These are phyloP conservation scores for Leptinotarsa undecemlineata DNA, from an alignment of 1,140 invertebrate genomes.

Conservation along the genomic window DNA sequence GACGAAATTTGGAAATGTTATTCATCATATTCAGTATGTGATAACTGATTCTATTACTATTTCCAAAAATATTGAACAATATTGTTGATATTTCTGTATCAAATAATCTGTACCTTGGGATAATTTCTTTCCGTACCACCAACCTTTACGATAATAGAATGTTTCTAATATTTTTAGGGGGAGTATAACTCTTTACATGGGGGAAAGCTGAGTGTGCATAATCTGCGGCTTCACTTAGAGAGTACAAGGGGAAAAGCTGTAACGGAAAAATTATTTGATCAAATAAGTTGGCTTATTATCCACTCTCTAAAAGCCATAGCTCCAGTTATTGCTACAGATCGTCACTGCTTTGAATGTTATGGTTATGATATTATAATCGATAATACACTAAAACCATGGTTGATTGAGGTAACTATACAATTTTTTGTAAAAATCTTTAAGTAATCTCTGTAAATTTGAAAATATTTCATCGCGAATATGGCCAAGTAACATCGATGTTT, in stretches of 20 bases:
- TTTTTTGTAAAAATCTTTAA: too few relatives aligned
- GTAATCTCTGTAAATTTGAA: too few relatives aligned
- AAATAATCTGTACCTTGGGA: too few relatives aligned
- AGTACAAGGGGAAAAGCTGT: conserved; percentile 87
- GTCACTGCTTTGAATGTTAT: conserved; percentile 83
- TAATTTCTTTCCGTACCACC: too few relatives aligned
- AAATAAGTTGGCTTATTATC: conserved; percentile 87
- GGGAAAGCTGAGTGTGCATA: conserved; percentile 92
- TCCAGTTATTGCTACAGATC: conserved; percentile 74
- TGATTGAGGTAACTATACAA: conserved; percentile 62
- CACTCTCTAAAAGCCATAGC: conserved; percentile 81
- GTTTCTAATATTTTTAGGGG: conserved; percentile 61
- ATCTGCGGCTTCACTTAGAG: conserved; percentile 87
- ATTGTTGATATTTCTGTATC: too few relatives aligned
- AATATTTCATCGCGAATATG: too few relatives aligned
- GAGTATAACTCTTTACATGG: conserved; percentile 95
- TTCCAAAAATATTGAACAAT: too few relatives aligned
- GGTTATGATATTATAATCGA: conserved; percentile 89
- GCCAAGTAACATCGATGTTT: too few relatives aligned
- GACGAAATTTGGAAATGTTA: too few relatives aligned
- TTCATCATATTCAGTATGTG: too few relatives aligned
- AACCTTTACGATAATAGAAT: background rate
- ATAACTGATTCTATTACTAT: too few relatives aligned
- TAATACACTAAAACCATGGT: conserved; percentile 82
- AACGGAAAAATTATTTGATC: conserved; percentile 80